Percentiles rank a stretch among this genome's conserved stretches.
These are phyloP conservation scores for Poeciliopsis presidionis DNA, from an alignment of 2,797 vertebrate species.

Conservation along the genomic window DNA sequence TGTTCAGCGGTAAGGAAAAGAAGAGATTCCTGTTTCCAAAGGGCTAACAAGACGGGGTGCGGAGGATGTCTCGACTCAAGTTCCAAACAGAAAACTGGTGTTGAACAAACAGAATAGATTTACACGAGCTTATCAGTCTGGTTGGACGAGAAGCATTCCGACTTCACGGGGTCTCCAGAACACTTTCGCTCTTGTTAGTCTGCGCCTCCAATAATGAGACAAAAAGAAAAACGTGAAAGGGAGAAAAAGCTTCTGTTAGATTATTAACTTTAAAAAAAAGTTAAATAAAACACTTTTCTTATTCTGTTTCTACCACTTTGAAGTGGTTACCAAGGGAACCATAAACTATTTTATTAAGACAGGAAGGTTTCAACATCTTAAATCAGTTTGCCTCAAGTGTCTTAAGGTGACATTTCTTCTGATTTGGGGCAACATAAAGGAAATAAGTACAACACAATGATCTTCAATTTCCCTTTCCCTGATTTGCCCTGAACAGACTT, in stretches of 20 bases:
- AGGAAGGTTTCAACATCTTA: not conserved
- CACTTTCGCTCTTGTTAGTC: slow-evolving; percentile 1
- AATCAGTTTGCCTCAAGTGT: not conserved
- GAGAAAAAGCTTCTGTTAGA: not conserved
- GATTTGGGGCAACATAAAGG: not conserved
- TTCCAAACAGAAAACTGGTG: slow-evolving; percentile 44
- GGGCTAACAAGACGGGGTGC: slow-evolving; percentile 62
- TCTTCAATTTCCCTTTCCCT: not conserved
- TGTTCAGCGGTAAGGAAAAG: slow-evolving; percentile 65
- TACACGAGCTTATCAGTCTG: slow-evolving; percentile 13
- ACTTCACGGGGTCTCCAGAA: slow-evolving; percentile 7
- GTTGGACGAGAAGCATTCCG: not conserved
- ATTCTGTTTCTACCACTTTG: not conserved
- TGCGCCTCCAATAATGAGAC: not conserved
- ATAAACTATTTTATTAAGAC: not conserved
- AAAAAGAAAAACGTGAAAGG: not conserved
- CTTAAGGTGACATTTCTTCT: not conserved
- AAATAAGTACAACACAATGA: not conserved
- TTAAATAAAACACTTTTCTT: not conserved
- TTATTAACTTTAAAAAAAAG: not conserved
- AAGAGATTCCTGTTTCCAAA: slow-evolving; percentile 65
- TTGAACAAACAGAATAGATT: slow-evolving; percentile 35
- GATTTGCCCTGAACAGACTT: not conserved
- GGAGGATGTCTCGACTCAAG: slow-evolving; percentile 51
- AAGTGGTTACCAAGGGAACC: not conserved